A percentile compares a stretch with the other conserved stretches of the same genome.
Conservation (phyloP, 2,113 vertebrate species). For the Pangasianodon gigas region DNA sequence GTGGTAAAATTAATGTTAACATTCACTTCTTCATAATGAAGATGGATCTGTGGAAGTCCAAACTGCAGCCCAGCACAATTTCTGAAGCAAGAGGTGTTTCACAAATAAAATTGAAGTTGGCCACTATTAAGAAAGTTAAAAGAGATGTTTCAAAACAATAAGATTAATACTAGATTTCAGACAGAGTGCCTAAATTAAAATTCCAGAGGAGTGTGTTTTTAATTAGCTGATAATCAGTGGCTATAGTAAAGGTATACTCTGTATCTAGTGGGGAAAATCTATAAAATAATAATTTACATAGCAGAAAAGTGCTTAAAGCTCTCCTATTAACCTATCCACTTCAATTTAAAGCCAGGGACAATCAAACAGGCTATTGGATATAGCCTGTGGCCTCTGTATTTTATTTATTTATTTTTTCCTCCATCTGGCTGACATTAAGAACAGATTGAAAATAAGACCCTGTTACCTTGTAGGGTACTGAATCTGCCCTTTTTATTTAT, state of each 20-base stretch:
- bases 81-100: background rate
- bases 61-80: background rate
- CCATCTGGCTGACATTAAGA: background rate
- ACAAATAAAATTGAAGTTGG: background rate
- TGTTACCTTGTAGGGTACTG: background rate
- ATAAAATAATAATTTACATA: background rate
- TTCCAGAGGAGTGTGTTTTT: background rate
- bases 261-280: background rate
- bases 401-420: background rate
- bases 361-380: background rate
- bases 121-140: background rate
- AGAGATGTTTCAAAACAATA: background rate
- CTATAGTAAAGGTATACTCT: background rate
- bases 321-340: background rate
- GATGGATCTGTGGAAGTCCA: background rate
- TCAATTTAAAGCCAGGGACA: background rate
- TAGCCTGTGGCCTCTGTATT: background rate
- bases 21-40: background rate
- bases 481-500: background rate
- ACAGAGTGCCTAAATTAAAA: background rate
- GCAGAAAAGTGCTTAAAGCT: background rate
- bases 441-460: background rate
- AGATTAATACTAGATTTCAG: background rate
- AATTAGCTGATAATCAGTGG: background rate
- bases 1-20: background rate